Evolutionary conservation across 2,797 vertebrate species (phyloP).

Genomic region (Notolepis coatsorum): DNA sequence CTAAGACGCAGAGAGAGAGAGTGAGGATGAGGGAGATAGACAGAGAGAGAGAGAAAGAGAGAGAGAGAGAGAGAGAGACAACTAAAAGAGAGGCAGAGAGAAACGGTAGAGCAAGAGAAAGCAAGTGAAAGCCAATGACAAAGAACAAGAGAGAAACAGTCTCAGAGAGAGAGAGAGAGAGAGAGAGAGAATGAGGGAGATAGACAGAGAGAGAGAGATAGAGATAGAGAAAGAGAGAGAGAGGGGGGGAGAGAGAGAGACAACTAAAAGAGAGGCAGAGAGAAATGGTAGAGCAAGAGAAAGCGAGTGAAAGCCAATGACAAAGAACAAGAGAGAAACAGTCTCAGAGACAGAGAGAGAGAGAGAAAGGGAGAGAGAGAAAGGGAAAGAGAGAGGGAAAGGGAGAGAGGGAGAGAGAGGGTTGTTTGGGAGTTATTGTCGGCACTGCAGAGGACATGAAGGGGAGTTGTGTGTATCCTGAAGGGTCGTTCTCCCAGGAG

Average conservation of each 20-base stretch:
- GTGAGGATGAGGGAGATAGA: too few species aligned
- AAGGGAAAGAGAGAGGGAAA: background rate
- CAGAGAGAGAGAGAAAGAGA: conserved; percentile 47
- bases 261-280: background rate
- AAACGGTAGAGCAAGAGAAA: conserved; percentile 12
- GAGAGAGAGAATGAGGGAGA: background rate
- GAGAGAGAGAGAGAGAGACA: background rate
- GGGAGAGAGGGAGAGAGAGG: background rate
- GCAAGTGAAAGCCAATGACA: background rate
- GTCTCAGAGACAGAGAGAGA: conserved; percentile 24
- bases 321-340: conserved; percentile 5
- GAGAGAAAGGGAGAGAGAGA: background rate
- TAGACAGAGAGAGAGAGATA: background rate
- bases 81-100: background rate
- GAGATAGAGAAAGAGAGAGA: conserved; percentile 47
- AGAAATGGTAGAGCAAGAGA: background rate
- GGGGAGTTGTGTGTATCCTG: too few species aligned
- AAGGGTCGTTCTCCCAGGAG: too few species aligned
- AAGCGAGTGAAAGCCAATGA: background rate
- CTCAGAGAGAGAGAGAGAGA: too few species aligned
- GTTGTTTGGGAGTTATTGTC: background rate
- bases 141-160: conserved; percentile 6
- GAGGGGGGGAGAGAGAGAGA: background rate
- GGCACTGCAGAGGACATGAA: conserved; percentile 7
- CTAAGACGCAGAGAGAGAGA: too few species aligned